Evolutionary conservation across 2,113 vertebrate species (phyloP).

Genomic region (Semicossyphus pulcher): DNA sequence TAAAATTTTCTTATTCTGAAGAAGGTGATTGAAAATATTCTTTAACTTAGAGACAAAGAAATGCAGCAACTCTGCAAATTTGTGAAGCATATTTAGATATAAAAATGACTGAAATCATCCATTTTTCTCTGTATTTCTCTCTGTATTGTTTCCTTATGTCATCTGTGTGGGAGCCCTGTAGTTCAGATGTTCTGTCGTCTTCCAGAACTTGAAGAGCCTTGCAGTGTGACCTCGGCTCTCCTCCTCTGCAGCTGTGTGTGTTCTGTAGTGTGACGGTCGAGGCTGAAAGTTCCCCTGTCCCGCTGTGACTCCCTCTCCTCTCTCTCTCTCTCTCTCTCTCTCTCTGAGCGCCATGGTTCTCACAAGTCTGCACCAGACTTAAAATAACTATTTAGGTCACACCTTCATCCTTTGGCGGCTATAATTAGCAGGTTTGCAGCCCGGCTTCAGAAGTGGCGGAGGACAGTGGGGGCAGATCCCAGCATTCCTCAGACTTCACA

Average conservation of each 20-base stretch:
- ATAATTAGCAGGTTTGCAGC: constrained; percentile 76
- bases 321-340: constrained; percentile 22
- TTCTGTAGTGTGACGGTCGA: constrained; percentile 4
- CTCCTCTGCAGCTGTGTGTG: constrained; percentile 11
- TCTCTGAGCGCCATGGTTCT: constrained; percentile 19
- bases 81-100: too few species aligned
- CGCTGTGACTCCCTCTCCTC: constrained; percentile 42
- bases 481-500: constrained; percentile 61
- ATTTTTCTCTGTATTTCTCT: too few species aligned
- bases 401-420: constrained; percentile 67
- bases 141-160: too few species aligned
- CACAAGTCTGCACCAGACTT: constrained; percentile 36
- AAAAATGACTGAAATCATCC: too few species aligned
- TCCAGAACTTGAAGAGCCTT: background rate
- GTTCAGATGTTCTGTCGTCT: background rate
- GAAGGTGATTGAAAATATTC: too few species aligned
- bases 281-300: constrained; percentile 22
- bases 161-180: background rate
- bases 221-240: constrained; percentile 13
- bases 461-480: constrained; percentile 34
- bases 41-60: too few species aligned
- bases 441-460: constrained; percentile 47
- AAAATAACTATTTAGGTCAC: constrained; percentile 76
- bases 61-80: too few species aligned
- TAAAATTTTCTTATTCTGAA: too few species aligned